Evolutionary conservation across 30 jellyfish, hydroid and myxozoan genomes (phyloP).

Genomic region (Catostylus mosaicus): DNA sequence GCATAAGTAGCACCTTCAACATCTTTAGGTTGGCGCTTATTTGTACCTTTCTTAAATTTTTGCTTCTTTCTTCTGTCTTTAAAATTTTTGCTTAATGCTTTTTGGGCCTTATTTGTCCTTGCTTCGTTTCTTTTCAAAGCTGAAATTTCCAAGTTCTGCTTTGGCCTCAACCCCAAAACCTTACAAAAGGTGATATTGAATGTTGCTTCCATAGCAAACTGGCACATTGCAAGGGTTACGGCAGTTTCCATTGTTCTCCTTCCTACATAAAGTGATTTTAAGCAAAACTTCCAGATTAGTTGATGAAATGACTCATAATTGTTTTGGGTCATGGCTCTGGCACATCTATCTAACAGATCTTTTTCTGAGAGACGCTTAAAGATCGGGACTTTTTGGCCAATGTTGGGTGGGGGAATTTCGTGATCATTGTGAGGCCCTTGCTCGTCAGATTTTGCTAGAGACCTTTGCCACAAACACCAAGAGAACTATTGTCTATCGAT

Average conservation of each 20-base stretch:
- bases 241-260: constrained; percentile 45
- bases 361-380: constrained; percentile 13
- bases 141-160: constrained; percentile 1
- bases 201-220: constrained; percentile 32
- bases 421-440: not conserved
- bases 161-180: constrained; percentile 14
- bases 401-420: not conserved
- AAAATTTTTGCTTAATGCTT: not conserved
- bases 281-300: constrained; percentile 36
- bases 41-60: not conserved
- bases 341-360: not conserved
- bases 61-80: constrained; percentile 8
- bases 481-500: constrained; percentile 7
- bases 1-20: not conserved
- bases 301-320: constrained; percentile 40
- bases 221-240: constrained; percentile 24
- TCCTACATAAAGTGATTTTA: constrained; percentile 19
- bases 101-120: not conserved
- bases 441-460: not conserved
- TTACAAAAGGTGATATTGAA: constrained; percentile 21
- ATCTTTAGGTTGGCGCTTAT: not conserved
- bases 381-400: not conserved
- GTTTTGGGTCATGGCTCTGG: constrained; percentile 42
- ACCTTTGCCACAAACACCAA: constrained; percentile 51
- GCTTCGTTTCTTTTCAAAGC: not conserved